These are phyloP conservation scores for Eurytoma californica DNA, from an alignment of 2,888 invertebrate species.

Conservation along the genomic window DNA sequence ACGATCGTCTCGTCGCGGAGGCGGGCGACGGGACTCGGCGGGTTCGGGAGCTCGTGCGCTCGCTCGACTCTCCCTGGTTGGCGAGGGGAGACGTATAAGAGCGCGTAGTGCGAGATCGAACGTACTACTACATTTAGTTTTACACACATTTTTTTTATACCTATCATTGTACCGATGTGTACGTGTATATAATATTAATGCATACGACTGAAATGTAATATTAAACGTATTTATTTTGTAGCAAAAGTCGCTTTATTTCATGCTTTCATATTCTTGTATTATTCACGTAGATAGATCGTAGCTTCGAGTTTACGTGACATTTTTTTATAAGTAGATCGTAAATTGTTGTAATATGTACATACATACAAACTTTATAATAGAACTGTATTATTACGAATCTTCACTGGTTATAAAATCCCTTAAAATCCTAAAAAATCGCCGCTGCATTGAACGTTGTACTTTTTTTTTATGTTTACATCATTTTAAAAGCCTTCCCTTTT, in stretches of 20 bases:
- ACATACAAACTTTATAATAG: conserved; percentile 47
- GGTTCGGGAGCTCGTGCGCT: conserved; percentile 6
- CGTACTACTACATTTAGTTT: conserved; percentile 33
- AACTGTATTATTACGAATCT: conserved; percentile 26
- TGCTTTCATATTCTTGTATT: conserved; percentile 48
- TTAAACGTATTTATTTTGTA: conserved; percentile 64
- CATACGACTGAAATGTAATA: conserved; percentile 54
- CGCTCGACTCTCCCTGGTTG: conserved; percentile 15
- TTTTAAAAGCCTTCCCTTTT: neutral
- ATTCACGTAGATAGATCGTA: conserved; percentile 47
- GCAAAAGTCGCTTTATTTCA: conserved; percentile 51
- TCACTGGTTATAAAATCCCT: conserved; percentile 26
- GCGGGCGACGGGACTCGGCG: neutral
- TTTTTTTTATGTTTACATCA: neutral
- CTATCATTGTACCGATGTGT: conserved; percentile 52
- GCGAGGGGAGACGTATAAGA: conserved; percentile 6
- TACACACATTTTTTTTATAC: conserved; percentile 40
- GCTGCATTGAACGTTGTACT: conserved; percentile 7
- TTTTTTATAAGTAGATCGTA: conserved; percentile 35
- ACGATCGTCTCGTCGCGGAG: neutral
- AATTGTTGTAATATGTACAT: conserved; percentile 55
- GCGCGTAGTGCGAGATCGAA: conserved; percentile 4
- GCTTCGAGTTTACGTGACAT: conserved; percentile 28
- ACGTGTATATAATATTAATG: conserved; percentile 59
- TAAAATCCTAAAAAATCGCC: conserved; percentile 45